Evolutionary conservation across 2,888 invertebrate genomes (phyloP).

Genomic region (Lumbricus terrestris): DNA sequence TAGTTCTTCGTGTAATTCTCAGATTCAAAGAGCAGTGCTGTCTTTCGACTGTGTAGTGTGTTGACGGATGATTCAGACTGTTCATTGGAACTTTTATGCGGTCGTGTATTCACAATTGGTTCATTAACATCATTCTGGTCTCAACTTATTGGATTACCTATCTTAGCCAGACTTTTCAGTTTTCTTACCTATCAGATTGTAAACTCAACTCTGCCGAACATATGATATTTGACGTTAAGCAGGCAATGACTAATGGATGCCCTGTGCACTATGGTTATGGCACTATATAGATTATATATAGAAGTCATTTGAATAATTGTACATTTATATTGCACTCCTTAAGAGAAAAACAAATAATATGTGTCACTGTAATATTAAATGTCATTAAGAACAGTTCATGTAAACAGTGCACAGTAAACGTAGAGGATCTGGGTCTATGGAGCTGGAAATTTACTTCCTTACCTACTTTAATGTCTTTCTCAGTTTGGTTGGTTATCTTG

Average conservation of each 20-base stretch:
- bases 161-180: not conserved
- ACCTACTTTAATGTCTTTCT: not conserved
- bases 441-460: not conserved
- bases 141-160: not conserved
- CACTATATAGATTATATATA: no score
- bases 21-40: not conserved
- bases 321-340: no score
- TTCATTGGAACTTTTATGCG: not conserved
- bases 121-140: not conserved
- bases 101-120: not conserved
- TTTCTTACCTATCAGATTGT: not conserved
- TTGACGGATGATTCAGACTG: not conserved
- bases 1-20: not conserved
- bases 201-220: not conserved
- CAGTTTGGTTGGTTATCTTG: not conserved
- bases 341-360: no score
- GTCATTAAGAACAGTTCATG: no score
- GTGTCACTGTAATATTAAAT: no score
- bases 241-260: not conserved
- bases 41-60: not conserved
- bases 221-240: not conserved
- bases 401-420: no score
- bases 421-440: not conserved
- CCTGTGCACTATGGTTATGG: not conserved
- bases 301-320: not conserved